Conservation (phyloP, 2,113 vertebrate species). For the Symphodus melops region DNA sequence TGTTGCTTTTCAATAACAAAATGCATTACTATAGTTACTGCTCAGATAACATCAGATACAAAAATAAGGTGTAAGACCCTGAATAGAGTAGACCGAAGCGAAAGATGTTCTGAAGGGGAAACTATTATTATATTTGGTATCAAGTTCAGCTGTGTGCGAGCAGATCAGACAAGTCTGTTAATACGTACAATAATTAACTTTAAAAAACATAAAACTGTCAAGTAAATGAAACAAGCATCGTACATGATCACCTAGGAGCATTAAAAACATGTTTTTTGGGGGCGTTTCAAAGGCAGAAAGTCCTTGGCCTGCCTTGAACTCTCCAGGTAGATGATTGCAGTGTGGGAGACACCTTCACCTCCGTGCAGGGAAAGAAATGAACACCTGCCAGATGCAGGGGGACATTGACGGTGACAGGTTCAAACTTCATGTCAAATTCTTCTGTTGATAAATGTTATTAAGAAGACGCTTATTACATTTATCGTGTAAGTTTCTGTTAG, state of each 20-base stretch:
- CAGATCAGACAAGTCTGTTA: not conserved
- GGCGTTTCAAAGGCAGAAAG: not conserved
- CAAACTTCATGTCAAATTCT: not conserved
- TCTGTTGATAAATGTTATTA: not conserved
- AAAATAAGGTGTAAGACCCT: no score
- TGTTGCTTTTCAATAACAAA: no score
- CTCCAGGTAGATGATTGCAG: not conserved
- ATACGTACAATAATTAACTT: not conserved
- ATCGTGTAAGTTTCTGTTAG: not conserved
- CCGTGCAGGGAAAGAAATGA: not conserved
- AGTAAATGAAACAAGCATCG: not conserved
- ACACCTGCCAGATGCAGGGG: not conserved
- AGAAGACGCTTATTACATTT: not conserved
- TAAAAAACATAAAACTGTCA: not conserved
- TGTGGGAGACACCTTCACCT: not conserved
- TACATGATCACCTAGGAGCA: not conserved
- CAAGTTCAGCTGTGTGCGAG: not conserved
- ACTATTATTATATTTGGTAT: not conserved
- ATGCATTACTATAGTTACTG: no score
- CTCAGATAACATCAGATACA: no score
- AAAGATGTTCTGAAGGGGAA: no score
- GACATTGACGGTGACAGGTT: not conserved
- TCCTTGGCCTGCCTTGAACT: not conserved
- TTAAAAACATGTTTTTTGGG: not conserved
- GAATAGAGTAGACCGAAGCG: no score